Percentiles rank a stretch among this genome's conserved stretches.
Conservation (phyloP, 2,113 vertebrate species). For the Rhea americana region DNA sequence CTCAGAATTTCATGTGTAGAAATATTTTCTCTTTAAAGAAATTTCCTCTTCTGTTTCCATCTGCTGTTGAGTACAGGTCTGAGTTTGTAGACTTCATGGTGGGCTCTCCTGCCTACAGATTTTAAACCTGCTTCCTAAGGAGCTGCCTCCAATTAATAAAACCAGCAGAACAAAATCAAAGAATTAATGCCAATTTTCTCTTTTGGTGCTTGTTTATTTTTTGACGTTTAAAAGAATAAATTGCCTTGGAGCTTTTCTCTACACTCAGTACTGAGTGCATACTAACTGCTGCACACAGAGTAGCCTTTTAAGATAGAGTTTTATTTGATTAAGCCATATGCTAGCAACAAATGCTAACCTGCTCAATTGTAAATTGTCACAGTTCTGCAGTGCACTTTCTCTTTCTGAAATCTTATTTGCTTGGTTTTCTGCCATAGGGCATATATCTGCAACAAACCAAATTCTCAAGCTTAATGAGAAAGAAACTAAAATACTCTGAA, state of each 20-base stretch:
- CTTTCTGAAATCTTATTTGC: slow-evolving; percentile 44
- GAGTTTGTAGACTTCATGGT: background rate
- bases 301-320: slow-evolving; percentile 47
- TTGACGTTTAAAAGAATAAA: background rate
- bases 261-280: background rate
- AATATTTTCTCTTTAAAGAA: slow-evolving; percentile 22
- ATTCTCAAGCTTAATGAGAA: background rate
- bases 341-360: slow-evolving; percentile 14
- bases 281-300: slow-evolving; percentile 23
- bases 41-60: slow-evolving; percentile 12
- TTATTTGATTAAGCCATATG: slow-evolving; percentile 52
- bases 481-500: background rate
- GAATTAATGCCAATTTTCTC: background rate
- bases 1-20: slow-evolving; percentile 13
- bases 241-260: background rate
- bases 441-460: background rate
- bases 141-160: background rate
- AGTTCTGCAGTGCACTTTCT: slow-evolving; percentile 7
- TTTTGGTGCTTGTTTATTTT: background rate
- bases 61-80: background rate
- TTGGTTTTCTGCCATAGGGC: slow-evolving; percentile 44
- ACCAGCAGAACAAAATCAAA: background rate
- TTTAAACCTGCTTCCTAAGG: background rate
- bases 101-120: background rate
- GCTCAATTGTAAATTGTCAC: slow-evolving; percentile 32